phyloP scores from a whole-genome alignment of 2,113 vertebrate species.

The Rhinichthys klamathensis region DNA sequence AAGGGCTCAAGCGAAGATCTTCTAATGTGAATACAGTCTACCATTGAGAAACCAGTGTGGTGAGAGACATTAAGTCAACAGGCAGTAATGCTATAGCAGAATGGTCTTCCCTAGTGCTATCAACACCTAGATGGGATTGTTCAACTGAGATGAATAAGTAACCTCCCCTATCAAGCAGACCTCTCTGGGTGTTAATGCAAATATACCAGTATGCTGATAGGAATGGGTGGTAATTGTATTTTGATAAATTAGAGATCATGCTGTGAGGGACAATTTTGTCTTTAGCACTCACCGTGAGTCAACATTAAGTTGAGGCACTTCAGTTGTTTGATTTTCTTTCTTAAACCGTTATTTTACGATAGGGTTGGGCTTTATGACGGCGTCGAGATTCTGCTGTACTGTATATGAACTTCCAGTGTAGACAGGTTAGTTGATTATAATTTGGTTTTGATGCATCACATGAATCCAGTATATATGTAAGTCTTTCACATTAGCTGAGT shows the following conservation, averaged over 20 bases:
- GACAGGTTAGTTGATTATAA: neutral
- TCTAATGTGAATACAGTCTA: slow-evolving; percentile 5
- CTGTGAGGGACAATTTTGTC: neutral
- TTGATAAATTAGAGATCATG: slow-evolving; percentile 17
- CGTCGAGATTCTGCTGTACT: neutral
- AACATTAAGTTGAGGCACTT: neutral
- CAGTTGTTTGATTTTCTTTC: neutral
- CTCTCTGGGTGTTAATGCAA: slow-evolving; percentile 20
- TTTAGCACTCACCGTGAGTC: neutral
- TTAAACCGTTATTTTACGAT: neutral
- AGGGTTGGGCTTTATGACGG: neutral
- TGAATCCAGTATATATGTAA: neutral
- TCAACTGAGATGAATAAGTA: slow-evolving; percentile 10
- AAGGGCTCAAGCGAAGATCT: neutral
- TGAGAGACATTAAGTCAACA: neutral
- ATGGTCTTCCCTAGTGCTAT: neutral
- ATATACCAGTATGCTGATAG: slow-evolving; percentile 33
- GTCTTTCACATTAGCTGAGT: neutral
- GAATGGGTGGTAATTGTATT: slow-evolving; percentile 14
- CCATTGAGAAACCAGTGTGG: slow-evolving; percentile 15
- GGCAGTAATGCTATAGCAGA: slow-evolving; percentile 17
- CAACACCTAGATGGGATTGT: slow-evolving; percentile 20
- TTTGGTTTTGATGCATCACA: neutral
- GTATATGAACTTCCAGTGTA: neutral
- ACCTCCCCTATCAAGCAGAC: slow-evolving; percentile 19